Evolutionary conservation across 2,797 vertebrate genomes (phyloP).

Genomic region (Echeneis naucrates): DNA sequence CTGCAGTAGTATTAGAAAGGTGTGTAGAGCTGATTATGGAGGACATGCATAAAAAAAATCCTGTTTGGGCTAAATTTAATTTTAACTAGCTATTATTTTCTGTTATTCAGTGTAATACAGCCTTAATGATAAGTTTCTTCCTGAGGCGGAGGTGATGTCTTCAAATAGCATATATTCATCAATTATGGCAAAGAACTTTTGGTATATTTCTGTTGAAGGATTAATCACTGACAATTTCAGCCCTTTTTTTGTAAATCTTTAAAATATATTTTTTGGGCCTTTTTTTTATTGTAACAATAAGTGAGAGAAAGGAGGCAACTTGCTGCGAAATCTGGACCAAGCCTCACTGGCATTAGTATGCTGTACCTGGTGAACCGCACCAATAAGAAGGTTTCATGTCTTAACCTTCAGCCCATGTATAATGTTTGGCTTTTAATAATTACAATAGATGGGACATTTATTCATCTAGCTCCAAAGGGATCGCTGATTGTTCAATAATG

Average conservation of each 20-base stretch:
- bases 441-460: background rate
- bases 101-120: background rate
- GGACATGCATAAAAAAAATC: background rate
- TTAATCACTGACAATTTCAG: background rate
- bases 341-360: too few species aligned
- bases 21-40: background rate
- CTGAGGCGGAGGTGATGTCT: background rate
- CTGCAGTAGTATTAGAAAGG: background rate
- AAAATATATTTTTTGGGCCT: too few species aligned
- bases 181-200: background rate
- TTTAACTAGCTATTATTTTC: background rate
- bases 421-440: background rate
- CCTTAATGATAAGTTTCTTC: background rate
- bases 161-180: background rate
- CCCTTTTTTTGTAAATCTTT: background rate
- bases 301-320: too few species aligned
- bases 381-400: background rate
- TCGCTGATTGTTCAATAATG: background rate
- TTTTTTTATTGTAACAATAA: too few species aligned
- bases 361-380: too few species aligned
- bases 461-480: background rate
- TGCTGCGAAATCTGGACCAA: too few species aligned
- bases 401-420: background rate
- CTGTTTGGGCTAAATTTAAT: background rate
- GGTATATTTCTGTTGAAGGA: too few species aligned